Conservation (phyloP, 2,113 vertebrate genomes). For the Oostethus manadensis region DNA sequence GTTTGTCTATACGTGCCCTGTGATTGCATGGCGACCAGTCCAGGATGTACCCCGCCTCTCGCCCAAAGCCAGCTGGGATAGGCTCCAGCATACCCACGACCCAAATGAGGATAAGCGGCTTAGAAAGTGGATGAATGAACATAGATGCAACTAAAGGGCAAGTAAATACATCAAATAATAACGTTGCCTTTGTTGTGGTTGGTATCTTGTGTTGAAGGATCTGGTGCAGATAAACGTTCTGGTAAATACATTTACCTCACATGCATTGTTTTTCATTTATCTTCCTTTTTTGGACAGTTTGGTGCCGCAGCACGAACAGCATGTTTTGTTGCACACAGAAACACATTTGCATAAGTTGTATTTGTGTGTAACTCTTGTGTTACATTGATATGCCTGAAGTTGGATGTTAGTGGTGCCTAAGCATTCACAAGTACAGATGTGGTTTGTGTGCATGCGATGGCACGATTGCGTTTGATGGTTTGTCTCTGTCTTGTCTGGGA, state of each 20-base stretch:
- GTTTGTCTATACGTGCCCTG: too few species aligned
- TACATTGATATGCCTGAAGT: too few species aligned
- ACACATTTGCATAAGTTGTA: neutral
- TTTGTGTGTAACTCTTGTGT: neutral
- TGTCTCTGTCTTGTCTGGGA: constrained; percentile 2
- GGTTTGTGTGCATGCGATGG: constrained; percentile 29
- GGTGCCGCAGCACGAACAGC: constrained; percentile 9
- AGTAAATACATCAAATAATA: neutral
- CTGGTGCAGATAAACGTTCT: constrained; percentile 45
- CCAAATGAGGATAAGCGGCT: too few species aligned
- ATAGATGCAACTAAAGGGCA: neutral
- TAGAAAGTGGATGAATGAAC: too few species aligned
- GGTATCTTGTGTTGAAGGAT: constrained; percentile 59
- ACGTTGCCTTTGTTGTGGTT: constrained; percentile 32
- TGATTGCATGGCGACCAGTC: too few species aligned
- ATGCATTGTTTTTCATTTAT: constrained; percentile 8
- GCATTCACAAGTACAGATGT: constrained; percentile 1
- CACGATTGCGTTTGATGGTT: neutral
- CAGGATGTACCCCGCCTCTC: too few species aligned
- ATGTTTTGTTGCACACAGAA: constrained; percentile 14
- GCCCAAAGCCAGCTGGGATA: too few species aligned
- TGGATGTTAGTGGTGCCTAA: too few species aligned
- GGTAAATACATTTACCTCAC: constrained; percentile 46
- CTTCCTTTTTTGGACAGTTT: constrained; percentile 18
- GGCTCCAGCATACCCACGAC: too few species aligned